A percentile compares a stretch with the other conserved stretches of the same genome.
Conservation (phyloP, 2,888 invertebrate species). For the Pandemis corylana region DNA sequence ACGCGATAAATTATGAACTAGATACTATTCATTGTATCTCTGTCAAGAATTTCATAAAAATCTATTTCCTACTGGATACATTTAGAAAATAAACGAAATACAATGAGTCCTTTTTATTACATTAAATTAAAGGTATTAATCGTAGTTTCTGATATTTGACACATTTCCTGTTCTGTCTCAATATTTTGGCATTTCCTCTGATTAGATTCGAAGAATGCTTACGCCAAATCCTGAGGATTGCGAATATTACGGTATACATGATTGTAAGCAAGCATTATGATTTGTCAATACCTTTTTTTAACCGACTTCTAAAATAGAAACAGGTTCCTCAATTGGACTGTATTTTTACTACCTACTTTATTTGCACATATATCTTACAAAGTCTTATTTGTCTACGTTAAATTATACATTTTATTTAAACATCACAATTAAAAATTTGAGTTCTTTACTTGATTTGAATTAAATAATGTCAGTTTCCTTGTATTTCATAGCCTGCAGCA, state of each 20-base stretch:
- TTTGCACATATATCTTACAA: no score
- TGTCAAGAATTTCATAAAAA: background rate
- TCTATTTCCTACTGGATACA: background rate
- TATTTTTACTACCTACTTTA: no score
- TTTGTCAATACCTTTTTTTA: background rate
- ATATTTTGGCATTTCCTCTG: background rate
- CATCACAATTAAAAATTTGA: background rate
- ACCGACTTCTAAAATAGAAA: no score
- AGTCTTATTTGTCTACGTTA: no score
- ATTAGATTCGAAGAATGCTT: background rate
- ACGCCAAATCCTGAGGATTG: background rate
- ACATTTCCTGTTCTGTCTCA: background rate
- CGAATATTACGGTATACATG: background rate
- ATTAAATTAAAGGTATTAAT: background rate
- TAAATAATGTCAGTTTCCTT: background rate
- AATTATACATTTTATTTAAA: no score
- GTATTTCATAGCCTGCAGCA: background rate
- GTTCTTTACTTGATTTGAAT: background rate
- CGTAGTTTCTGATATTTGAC: background rate
- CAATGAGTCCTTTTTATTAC: background rate
- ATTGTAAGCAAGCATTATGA: background rate
- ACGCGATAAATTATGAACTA: no score
- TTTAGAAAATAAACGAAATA: background rate
- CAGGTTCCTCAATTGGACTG: no score
- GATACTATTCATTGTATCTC: background rate